Base-by-base conservation (phyloP, 1,140 invertebrate species). In the Plectus sambesii region DNA sequence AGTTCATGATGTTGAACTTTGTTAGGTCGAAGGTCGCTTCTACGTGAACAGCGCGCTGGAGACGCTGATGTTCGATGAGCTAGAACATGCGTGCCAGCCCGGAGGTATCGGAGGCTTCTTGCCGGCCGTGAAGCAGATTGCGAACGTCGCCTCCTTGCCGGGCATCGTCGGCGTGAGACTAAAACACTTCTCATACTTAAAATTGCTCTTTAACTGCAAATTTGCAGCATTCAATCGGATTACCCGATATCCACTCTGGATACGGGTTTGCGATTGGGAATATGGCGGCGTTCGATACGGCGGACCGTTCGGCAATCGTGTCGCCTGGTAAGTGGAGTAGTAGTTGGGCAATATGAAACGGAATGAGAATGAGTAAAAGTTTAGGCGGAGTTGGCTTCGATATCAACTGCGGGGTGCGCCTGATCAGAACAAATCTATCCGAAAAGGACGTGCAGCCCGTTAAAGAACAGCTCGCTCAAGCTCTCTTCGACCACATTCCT, bases 261-360 rank as follows among this genome's bases (percentile, higher is more conserved):
- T 98, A 99, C 78, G 93, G 93, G 30, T 99, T 98, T 81, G 93
- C 93, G 20, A 99, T 99, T 72, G 87, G 93, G 54, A 99, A 99
- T 72, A 96, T 98, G 85, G 94, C 94, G 55, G 94, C 94, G 24
- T 99, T 99, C 77, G 94, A 99, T 72, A 83, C 90, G 73, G 76
- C 80, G 64, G 80, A 99, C 76, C 87, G 88, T 8, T 76, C 82
- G 56, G 83, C 90, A 22, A 82, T 99, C 49, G 89, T 99, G 2
- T 98, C 92, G 12, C 94, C 94, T 43, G 93, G 59, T 60, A 33
- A 41, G 35, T n/a, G n/a, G n/a, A n/a, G n/a, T n/a, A 25, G 5
- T 22, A 3, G 20, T 39, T 36, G 8, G 30, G 29, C 2, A n/a
- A n/a, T n/a, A n/a, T n/a, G n/a, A n/a, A n/a, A n/a, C n/a, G n/a